Evolutionary conservation across 2,113 vertebrate species (phyloP), one percentile per base, ranked within the genome.

Genomic region (Pomatostomus ruficeps): DNA sequence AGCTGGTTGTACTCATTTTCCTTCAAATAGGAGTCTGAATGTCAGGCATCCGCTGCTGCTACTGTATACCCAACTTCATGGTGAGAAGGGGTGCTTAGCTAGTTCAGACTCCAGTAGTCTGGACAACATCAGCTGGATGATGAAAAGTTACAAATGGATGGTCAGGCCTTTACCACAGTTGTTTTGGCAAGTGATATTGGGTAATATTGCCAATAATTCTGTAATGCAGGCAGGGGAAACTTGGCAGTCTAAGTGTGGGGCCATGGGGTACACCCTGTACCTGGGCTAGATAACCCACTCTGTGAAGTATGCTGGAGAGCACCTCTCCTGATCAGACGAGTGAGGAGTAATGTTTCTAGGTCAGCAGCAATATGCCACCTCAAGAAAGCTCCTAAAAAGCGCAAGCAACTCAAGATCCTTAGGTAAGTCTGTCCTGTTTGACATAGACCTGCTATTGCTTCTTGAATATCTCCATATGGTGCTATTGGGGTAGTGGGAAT

Each of bases 161-260:
- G 18, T 33, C 51, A 77, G 42, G 20, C 25, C 17, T 54, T 83
- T 89, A 38, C 5, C 15, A 10, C 12, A 0, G 0, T 38, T 82
- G 19, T 63, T 75, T 38, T 55, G 45, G 31, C 0, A 0, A 57
- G 36, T 49, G 26, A 23, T 21, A 12, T 1, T 29, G 48, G 18
- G 20, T 58, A 28, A 22, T 58, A 40, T 7, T 62, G 71, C 31
- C 58, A 67, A 28, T 63, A 58, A 31, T 57, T 91, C 62, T 76
- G 71, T 67, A 72, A 55, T 42, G n/a, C 9, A 40, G 48, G 36
- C 12, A 52, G 38, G 43, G 22, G 21, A 66, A 71, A 21, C n/a
- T 54, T 46, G 20, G 35, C 33, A 16, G 20, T 38, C n/a, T 40
- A 12, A 68, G 36, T n/a, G 15, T 3, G 5, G 52, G 57, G 26